Evolutionary conservation across 2,113 vertebrate species (phyloP), one percentile per base, ranked within the genome.

Genomic region (Hucho hucho): DNA sequence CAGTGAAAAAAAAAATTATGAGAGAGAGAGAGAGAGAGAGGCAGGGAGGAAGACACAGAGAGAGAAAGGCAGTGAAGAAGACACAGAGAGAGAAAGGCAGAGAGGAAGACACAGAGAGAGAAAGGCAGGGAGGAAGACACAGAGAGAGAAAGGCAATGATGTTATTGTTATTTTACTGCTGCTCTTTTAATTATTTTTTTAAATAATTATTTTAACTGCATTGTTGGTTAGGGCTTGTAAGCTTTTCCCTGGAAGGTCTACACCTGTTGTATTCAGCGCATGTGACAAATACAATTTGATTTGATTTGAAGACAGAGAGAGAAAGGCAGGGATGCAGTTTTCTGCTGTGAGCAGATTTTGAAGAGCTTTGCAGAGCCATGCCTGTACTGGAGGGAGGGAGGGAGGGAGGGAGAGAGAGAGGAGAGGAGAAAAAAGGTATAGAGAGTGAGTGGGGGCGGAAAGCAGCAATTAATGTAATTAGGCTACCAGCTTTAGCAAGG

Each of bases 391-490:
- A 37, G 0, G 49, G 22, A 12, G 71, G 28, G 69, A 69, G 83
- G 24, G 22, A 13, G 37, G 24, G 13, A 56, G 53, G 49, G 29
- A 64, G 22, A 32, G 47, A 49, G 64, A 6, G 69, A 64, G 69
- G 69, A 64, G 69, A 67, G 77, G 73, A 66, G 65, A 78, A 80
- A 56, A 78, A 77, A 72, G 79, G 77, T 69, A 43, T 74, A 77
- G 67, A 75, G 37, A 65, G 65, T 24, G 37, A 46, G n/a, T 37
- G 70, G 24, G 49, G 11, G 67, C 4, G 75, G 70, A 88, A 87
- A 85, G 77, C 83, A 78, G 80, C 88, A 92, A 92, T 94, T 93
- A 93, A 83, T 83, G 84, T 92, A 93, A 93, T 94, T 92, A 92
- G 86, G 84, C 87, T 84, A 87, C 76, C 79, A 74, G 85, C 84